phyloP scores from a whole-genome alignment of 2,113 vertebrate genomes.

The Mesitornis unicolor region DNA sequence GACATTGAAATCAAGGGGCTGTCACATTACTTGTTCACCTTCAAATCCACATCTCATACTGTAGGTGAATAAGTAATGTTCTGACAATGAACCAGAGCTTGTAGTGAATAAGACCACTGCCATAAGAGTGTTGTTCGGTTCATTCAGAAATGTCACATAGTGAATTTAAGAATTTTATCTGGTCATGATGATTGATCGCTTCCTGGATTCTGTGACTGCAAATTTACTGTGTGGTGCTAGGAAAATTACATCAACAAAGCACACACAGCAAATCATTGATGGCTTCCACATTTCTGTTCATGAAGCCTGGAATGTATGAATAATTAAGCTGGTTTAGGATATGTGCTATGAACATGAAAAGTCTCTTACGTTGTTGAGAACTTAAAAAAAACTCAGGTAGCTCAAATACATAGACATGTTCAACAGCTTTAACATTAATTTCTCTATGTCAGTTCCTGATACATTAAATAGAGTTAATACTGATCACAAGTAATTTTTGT shows the following conservation, averaged over 20 bases:
- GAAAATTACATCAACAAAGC: not conserved
- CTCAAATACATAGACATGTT: not conserved
- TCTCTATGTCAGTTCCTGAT: not conserved
- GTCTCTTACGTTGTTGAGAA: not conserved
- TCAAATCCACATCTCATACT: fast-evolving
- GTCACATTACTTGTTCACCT: not conserved
- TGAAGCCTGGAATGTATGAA: not conserved
- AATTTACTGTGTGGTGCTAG: not conserved
- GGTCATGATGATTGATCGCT: not conserved
- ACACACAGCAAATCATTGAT: not conserved
- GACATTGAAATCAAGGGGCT: fast-evolving
- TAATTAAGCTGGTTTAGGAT: not conserved
- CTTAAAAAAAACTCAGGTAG: not conserved
- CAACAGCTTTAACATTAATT: not conserved
- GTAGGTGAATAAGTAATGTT: not conserved
- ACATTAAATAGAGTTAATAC: not conserved
- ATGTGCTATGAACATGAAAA: not conserved
- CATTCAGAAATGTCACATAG: not conserved
- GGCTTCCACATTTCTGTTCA: not conserved
- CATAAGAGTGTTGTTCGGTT: not conserved
- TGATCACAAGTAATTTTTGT: not conserved
- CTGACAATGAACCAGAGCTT: not conserved
- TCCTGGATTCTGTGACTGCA: not conserved
- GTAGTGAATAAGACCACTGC: not conserved
- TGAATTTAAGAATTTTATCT: not conserved